A percentile compares a stretch with the other conserved stretches of the same genome.
Evolutionary conservation across 2,113 vertebrate genomes (phyloP).

Genomic region (Rhizomys pruinosus): DNA sequence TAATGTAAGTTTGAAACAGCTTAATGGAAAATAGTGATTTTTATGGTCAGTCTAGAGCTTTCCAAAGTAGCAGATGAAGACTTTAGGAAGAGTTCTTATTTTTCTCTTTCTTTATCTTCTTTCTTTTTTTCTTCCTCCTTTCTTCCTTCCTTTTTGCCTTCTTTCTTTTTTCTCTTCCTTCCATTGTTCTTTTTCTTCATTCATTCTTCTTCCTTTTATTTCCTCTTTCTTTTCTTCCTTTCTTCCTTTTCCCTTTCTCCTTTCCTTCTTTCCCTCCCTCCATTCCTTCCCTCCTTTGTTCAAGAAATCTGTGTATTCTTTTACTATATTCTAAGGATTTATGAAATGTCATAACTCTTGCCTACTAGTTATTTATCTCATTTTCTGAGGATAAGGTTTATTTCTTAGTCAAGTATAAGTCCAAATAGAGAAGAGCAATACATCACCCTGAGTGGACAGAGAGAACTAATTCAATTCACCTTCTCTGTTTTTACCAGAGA

Average conservation of each 20-base stretch:
- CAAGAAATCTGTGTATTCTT: background rate
- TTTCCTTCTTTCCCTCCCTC: too few relatives aligned
- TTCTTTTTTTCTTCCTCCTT: background rate
- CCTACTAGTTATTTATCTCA: background rate
- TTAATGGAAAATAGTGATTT: conserved; percentile 26
- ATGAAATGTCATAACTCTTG: background rate
- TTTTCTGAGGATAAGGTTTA: background rate
- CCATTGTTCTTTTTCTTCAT: too few relatives aligned
- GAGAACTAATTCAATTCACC: background rate
- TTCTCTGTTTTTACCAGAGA: background rate
- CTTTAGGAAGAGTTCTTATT: too few relatives aligned
- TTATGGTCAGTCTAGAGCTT: background rate
- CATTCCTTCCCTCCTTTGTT: background rate
- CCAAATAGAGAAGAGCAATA: background rate
- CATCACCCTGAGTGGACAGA: background rate
- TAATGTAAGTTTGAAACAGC: background rate
- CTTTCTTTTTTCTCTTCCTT: too few relatives aligned
- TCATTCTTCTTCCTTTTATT: too few relatives aligned
- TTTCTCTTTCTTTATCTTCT: too few relatives aligned
- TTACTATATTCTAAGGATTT: background rate
- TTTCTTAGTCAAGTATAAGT: background rate
- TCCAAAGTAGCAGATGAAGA: background rate
- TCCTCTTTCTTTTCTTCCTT: background rate
- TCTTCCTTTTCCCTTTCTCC: too few relatives aligned
- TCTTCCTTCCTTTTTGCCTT: background rate